Base-by-base conservation (phyloP, 1,140 invertebrate species). In the Drosophila albomicans region DNA sequence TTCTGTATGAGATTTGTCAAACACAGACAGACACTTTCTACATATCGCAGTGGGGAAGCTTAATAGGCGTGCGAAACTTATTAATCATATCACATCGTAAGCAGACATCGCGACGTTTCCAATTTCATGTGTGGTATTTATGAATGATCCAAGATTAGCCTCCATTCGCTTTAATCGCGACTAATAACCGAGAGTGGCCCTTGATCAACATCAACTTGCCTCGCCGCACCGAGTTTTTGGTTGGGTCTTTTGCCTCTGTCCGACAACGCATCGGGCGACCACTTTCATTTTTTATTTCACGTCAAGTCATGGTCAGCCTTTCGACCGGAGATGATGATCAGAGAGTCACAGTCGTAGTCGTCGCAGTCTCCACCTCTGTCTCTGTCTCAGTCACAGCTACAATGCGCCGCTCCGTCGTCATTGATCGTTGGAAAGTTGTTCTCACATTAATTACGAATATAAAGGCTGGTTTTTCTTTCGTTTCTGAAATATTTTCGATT, bases 51-150 rank as follows among this genome's bases (percentile, higher is more conserved):
- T 35, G 63, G 41, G 69, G 69, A 58, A 64, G 51, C 68, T 82
- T 79, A 77, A 87, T 88, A 87, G 82, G 79, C 82, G 84, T 87
- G 82, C 80, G 82, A 87, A 82, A 82, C 84, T 84, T 82, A 88
- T 87, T 88, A 88, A 88, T 87, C 82, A 87, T 80, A 84, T 78
- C 81, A 68, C 66, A 72, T 71, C 74, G 78, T 32, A 52, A 25
- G 46, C 56, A 59, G 38, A 45, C 57, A 49, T 11, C 20, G 45
- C 54, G 48, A 61, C 67, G 56, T 51, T 68, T 62, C 57, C 45
- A 65, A 48, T 73, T 68, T 61, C 72, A 57, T 82, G 64, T 78
- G 76, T 82, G 80, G 68, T 76, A 61, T 63, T 82, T 85, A 85
- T 85, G 82, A 87, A 85, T 86, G 79, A 79, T 76, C 67, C 54